These are phyloP conservation scores for Amphipyra berbera DNA, from an alignment of 2,888 invertebrate species.

Conservation along the genomic window DNA sequence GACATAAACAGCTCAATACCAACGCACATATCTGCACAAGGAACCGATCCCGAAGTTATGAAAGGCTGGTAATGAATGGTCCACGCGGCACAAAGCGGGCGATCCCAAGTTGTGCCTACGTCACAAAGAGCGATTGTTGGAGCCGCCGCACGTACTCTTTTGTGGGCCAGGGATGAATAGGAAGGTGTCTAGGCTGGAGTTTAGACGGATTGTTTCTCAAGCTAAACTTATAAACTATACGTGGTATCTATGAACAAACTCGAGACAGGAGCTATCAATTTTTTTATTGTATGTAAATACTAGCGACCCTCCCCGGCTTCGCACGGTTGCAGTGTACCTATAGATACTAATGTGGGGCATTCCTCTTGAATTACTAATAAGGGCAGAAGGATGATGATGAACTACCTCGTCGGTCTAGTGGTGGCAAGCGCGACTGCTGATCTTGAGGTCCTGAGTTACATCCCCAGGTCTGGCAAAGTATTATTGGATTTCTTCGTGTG, in stretches of 20 bases:
- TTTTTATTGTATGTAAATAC: not conserved
- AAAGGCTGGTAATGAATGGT: constrained; percentile 60
- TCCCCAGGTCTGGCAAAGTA: too few species aligned
- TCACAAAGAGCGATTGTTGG: constrained; percentile 55
- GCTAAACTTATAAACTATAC: constrained; percentile 3
- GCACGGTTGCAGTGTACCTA: too few species aligned
- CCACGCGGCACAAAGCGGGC: constrained; percentile 44
- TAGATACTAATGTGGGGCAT: too few species aligned
- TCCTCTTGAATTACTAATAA: too few species aligned
- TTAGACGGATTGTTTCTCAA: constrained; percentile 1
- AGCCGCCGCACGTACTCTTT: constrained; percentile 39
- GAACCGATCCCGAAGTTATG: constrained; percentile 59
- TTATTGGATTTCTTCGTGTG: too few species aligned
- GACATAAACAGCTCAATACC: constrained; percentile 32
- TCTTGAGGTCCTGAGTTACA: too few species aligned
- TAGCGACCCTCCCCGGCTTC: too few species aligned
- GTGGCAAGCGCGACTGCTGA: too few species aligned
- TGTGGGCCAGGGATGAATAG: constrained; percentile 48
- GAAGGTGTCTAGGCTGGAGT: constrained; percentile 8
- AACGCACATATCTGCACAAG: constrained; percentile 51
- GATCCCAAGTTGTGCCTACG: constrained; percentile 53
- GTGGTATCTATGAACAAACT: not conserved
- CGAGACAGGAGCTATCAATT: not conserved
- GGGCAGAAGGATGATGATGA: too few species aligned
- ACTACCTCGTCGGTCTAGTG: too few species aligned